These are phyloP conservation scores for Notarius quadriscutis DNA, from an alignment of 2,113 vertebrate species.

Conservation along the genomic window DNA sequence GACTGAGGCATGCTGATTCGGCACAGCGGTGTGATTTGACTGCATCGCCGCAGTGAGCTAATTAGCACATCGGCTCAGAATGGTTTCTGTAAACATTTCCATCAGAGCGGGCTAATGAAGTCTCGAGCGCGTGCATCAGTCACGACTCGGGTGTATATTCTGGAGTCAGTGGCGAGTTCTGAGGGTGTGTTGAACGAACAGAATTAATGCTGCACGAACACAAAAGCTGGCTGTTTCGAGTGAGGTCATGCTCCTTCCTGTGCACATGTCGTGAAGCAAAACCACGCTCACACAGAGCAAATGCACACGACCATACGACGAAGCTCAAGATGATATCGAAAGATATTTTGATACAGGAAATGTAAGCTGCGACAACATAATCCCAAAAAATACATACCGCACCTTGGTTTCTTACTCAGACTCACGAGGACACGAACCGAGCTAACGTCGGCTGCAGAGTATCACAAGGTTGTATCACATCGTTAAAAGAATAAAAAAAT, in stretches of 20 bases:
- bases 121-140: not conserved
- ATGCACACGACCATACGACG: not conserved
- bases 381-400: not conserved
- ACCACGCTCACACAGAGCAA: not conserved
- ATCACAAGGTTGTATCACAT: not conserved
- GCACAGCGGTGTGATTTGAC: constrained; percentile 13
- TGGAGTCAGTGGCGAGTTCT: not conserved
- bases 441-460: not conserved
- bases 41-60: constrained; percentile 1
- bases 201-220: not conserved
- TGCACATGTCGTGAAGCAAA: not conserved
- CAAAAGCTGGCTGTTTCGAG: not conserved
- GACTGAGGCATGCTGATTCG: constrained; percentile 6
- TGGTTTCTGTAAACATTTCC: constrained; percentile 13
- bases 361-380: not conserved
- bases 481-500: no score
- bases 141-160: not conserved
- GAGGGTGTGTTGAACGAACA: not conserved
- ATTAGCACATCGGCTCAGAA: constrained; percentile 31
- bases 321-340: not conserved
- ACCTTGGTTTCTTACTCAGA: not conserved
- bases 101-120: not conserved
- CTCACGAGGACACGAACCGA: not conserved
- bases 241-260: not conserved
- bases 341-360: not conserved